Conservation (phyloP, 2,797 vertebrate species). For the Podarcis siculus region DNA sequence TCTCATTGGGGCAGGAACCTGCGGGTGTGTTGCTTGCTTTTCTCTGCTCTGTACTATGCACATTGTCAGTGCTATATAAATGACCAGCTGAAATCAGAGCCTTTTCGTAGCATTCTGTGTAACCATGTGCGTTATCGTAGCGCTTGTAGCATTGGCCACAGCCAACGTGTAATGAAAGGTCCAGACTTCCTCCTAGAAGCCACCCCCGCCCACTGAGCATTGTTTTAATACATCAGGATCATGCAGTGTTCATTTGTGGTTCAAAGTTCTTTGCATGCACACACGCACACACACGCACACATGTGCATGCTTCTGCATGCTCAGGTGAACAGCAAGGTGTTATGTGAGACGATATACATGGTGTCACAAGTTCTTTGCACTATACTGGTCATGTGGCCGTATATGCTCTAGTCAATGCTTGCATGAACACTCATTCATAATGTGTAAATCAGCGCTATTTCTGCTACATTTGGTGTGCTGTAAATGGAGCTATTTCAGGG, state of each 20-base stretch:
- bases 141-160: not conserved
- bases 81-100: not conserved
- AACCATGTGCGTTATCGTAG: not conserved
- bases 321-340: not conserved
- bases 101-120: conserved; percentile 1
- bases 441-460: too few relatives aligned
- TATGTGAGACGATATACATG: too few relatives aligned
- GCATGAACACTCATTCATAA: not conserved
- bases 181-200: not conserved
- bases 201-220: not conserved
- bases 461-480: not conserved
- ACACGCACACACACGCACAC: not conserved
- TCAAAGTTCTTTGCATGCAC: too few relatives aligned
- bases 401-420: not conserved
- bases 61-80: not conserved
- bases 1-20: conserved; percentile 5
- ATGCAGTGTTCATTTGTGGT: not conserved
- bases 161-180: not conserved
- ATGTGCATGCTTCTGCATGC: not conserved
- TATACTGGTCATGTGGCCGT: not conserved
- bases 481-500: not conserved
- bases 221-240: not conserved
- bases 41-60: not conserved
- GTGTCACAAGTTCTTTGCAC: not conserved
- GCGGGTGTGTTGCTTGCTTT: not conserved